A percentile compares a stretch with the other conserved stretches of the same genome.
These are phyloP conservation scores for Picus viridis DNA, from an alignment of 2,797 vertebrate genomes.

Conservation along the genomic window DNA sequence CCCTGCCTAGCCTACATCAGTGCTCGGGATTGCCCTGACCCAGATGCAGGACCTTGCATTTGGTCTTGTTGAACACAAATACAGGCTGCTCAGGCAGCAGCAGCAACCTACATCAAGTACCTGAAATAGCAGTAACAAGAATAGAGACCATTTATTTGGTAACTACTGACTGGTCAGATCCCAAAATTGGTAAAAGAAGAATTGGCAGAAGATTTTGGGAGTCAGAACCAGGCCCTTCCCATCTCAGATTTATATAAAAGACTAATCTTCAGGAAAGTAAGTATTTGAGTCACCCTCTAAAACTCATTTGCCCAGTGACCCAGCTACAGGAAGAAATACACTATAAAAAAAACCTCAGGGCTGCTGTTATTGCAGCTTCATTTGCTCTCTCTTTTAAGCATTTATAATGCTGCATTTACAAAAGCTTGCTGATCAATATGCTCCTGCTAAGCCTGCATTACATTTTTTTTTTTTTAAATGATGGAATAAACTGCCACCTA, in stretches of 20 bases:
- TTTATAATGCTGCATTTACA: neutral
- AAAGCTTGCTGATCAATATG: neutral
- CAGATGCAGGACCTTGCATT: too few relatives aligned
- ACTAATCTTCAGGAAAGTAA: neutral
- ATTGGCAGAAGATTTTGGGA: neutral
- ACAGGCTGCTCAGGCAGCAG: neutral
- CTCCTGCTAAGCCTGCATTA: neutral
- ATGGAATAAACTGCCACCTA: slow-evolving; percentile 75
- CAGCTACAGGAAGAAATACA: neutral
- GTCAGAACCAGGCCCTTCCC: neutral
- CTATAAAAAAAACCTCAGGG: neutral
- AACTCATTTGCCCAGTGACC: neutral
- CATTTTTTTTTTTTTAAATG: neutral
- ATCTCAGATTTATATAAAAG: neutral
- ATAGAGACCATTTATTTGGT: neutral
- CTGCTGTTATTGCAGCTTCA: neutral
- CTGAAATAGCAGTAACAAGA: neutral
- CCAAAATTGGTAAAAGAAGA: neutral
- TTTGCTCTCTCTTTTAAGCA: neutral
- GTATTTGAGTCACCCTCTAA: neutral
- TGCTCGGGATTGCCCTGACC: too few relatives aligned
- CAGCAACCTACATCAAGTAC: neutral
- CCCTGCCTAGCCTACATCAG: too few relatives aligned
- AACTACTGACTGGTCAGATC: neutral
- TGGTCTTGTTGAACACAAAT: too few relatives aligned